Base-by-base conservation (phyloP, 2,113 vertebrate species). In the Phalacrocorax pelagicus region DNA sequence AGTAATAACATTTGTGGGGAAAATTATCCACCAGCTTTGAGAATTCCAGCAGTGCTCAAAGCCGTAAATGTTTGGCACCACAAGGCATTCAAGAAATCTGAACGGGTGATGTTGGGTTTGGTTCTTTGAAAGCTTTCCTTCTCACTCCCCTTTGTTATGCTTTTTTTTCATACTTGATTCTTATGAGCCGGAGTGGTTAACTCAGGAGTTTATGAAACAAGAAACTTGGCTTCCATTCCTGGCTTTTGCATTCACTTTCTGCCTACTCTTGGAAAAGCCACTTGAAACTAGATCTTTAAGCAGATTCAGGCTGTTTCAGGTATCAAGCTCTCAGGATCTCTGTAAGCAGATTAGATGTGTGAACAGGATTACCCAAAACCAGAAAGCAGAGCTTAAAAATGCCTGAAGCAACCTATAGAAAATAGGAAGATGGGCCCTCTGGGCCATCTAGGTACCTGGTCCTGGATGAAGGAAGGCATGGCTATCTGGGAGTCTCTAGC, bases 1-100 rank as follows among this genome's bases (percentile, higher is more conserved):
- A 86, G 47, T 93, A 95, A 97, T 61, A 96, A 94, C 90, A 96
- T 90, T 86, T 96, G 77, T 74, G 92, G 65, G 46, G 63, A 86
- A 88, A 93, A 91, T 92, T 90, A 92, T 81, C 75, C 63, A 84
- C 57, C 55, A 67, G 63, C 75, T 92, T 74, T 44, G 55, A 96
- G 86, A 95, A 92, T 90, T 96, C 77, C 86, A 90, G 23, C 75
- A 88, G 83, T 38, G 61, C 57, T 95, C 36, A 84, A 84, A 88
- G 63, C 65, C 3, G 2, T 94, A 81, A 95, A 83, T 36, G 44
- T 86, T 93, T 88, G 65, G 88, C 80, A 88, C 44, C 23, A 88
- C 6, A 52, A 91, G 15, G 19, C 24, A 79, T 88, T 71, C 13
- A 81, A 84, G 88, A 89, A 95, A 91, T 75, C 69, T 67, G 69